Percentiles rank a stretch among this genome's conserved stretches.
These are phyloP conservation scores for Dynastes maya DNA, from an alignment of 2,888 invertebrate genomes.

Conservation along the genomic window DNA sequence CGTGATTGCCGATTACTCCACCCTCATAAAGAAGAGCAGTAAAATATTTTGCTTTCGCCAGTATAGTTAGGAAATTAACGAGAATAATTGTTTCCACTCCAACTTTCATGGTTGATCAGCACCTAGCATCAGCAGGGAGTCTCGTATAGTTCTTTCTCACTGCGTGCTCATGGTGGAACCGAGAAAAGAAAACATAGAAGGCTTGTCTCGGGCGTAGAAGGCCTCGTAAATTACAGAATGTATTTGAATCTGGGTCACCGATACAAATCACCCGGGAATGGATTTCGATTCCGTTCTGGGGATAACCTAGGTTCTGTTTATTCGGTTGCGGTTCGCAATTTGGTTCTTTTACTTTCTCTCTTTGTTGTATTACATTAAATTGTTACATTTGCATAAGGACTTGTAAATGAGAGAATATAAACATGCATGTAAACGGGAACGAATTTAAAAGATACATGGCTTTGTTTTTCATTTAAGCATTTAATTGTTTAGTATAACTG, in stretches of 20 bases:
- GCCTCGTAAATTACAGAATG: slow-evolving; percentile 1
- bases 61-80: background rate
- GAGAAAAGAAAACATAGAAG: background rate
- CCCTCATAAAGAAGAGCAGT: background rate
- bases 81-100: slow-evolving; percentile 1
- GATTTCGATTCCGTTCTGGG: background rate
- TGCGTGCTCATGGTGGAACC: background rate
- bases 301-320: background rate
- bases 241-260: slow-evolving; percentile 1
- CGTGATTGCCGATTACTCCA: background rate
- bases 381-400: background rate
- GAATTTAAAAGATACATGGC: too few species aligned
- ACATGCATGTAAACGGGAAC: too few species aligned
- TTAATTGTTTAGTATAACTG: too few species aligned
- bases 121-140: background rate
- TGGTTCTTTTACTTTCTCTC: background rate
- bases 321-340: background rate
- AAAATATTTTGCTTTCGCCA: background rate
- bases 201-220: background rate
- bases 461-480: too few species aligned
- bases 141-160: too few species aligned
- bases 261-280: slow-evolving; percentile 13
- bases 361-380: background rate
- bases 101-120: slow-evolving; percentile 12
- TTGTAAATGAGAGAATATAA: background rate